Percentiles rank a stretch among this genome's conserved stretches.
Evolutionary conservation across 2,888 invertebrate species (phyloP).

Genomic region (Chymomyza fuscimana): DNA sequence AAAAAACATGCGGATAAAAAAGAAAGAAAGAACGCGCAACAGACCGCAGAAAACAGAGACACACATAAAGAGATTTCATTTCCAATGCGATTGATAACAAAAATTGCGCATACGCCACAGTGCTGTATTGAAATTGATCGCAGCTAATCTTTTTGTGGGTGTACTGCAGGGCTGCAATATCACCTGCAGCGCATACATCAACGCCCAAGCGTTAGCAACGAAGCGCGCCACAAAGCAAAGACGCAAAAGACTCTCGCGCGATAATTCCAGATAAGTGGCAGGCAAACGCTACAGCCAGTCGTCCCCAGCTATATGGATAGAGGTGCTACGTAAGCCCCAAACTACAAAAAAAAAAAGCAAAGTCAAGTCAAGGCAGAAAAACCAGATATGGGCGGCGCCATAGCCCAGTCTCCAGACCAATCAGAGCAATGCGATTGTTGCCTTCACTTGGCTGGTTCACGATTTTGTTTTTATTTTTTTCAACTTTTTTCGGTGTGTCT

Average conservation of each 20-base stretch:
- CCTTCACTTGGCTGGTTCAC: constrained; percentile 18
- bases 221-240: neutral
- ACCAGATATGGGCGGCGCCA: constrained; percentile 80
- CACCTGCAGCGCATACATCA: constrained; percentile 17
- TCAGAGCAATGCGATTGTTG: constrained; percentile 63
- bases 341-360: constrained; percentile 23
- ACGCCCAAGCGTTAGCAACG: neutral
- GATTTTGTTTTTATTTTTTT: constrained; percentile 10
- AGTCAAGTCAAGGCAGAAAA: constrained; percentile 53
- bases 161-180: constrained; percentile 6
- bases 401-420: constrained; percentile 74
- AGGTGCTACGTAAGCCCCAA: constrained; percentile 6
- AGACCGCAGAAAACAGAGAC: neutral
- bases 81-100: neutral
- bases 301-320: neutral
- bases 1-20: neutral
- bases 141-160: constrained; percentile 4
- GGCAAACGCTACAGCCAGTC: constrained; percentile 32
- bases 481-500: neutral
- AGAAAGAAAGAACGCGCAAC: neutral
- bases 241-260: constrained; percentile 26
- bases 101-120: neutral
- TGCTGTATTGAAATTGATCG: neutral
- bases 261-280: constrained; percentile 63
- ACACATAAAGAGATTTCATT: neutral